Percentiles rank a stretch among this genome's conserved stretches.
These are phyloP conservation scores for Spheniscus mendiculus DNA, from an alignment of 2,113 vertebrate species.

Conservation along the genomic window DNA sequence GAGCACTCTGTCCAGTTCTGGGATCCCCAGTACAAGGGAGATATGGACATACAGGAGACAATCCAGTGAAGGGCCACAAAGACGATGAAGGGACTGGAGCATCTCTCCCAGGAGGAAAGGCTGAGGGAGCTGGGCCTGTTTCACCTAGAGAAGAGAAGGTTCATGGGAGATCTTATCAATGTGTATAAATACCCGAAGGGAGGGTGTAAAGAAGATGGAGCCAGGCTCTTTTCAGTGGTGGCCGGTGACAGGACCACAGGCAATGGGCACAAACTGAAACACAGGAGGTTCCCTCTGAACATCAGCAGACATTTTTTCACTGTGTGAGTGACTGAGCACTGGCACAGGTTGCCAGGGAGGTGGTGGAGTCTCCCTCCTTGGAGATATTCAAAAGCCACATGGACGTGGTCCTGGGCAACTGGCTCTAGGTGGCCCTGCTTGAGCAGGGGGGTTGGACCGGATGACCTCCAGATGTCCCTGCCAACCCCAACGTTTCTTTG, in stretches of 20 bases:
- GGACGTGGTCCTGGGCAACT: background rate
- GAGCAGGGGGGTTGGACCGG: background rate
- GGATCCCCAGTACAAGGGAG: no score
- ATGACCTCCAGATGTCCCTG: background rate
- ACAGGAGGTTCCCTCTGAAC: background rate
- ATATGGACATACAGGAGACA: background rate
- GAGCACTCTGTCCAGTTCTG: background rate
- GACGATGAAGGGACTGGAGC: background rate
- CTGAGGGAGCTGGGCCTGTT: background rate
- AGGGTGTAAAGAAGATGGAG: background rate
- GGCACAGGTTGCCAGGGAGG: background rate
- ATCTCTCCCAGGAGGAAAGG: background rate
- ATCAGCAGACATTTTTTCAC: background rate
- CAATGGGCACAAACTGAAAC: background rate
- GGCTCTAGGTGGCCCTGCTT: background rate
- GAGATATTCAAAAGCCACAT: rapidly evolving
- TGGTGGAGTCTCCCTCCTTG: background rate
- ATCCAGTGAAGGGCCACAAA: background rate
- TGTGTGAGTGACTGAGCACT: background rate
- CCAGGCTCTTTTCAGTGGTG: background rate
- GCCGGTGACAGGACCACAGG: background rate
- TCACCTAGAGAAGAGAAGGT: background rate
- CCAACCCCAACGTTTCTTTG: background rate
- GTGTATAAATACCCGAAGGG: background rate
- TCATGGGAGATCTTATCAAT: background rate